These are phyloP conservation scores for Paradisaea rubra DNA, from an alignment of 2,113 vertebrate genomes.

Conservation along the genomic window DNA sequence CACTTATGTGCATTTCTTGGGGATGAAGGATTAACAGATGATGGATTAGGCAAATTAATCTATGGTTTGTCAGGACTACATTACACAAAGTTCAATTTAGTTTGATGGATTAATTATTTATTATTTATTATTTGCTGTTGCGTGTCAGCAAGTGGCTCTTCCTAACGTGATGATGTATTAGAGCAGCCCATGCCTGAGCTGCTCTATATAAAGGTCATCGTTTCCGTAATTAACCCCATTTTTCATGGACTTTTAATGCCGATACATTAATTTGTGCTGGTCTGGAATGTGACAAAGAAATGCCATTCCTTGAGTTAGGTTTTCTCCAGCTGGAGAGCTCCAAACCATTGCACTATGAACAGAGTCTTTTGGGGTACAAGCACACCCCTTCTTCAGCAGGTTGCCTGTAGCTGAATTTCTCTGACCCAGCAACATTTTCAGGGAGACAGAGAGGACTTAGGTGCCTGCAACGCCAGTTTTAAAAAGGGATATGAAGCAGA, in stretches of 20 bases:
- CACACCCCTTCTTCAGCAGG: not conserved
- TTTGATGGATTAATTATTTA: constrained; percentile 54
- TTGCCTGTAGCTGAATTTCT: not conserved
- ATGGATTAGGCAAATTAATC: constrained; percentile 67
- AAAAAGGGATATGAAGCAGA: not conserved
- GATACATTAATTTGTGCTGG: constrained; percentile 14
- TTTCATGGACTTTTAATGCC: constrained; percentile 49
- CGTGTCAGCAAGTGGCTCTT: constrained; percentile 19
- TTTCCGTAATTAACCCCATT: constrained; percentile 62
- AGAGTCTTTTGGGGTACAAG: not conserved
- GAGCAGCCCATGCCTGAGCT: constrained; percentile 32
- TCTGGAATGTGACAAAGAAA: constrained; percentile 14
- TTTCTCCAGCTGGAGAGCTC: not conserved
- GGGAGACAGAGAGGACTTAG: not conserved
- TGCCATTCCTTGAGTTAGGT: not conserved
- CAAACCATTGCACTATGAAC: not conserved
- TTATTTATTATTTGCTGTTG: constrained; percentile 62
- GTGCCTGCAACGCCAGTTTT: not conserved
- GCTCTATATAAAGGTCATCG: constrained; percentile 23
- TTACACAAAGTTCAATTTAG: constrained; percentile 44
- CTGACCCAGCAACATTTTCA: not conserved
- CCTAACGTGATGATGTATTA: constrained; percentile 46
- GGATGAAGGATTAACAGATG: constrained; percentile 28
- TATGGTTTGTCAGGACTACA: constrained; percentile 12
- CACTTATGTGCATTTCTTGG: not conserved